Evolutionary conservation across 37 sponge, comb jelly and placozoan species (phyloP).

Genomic region (Diacarnus erythraeanus): DNA sequence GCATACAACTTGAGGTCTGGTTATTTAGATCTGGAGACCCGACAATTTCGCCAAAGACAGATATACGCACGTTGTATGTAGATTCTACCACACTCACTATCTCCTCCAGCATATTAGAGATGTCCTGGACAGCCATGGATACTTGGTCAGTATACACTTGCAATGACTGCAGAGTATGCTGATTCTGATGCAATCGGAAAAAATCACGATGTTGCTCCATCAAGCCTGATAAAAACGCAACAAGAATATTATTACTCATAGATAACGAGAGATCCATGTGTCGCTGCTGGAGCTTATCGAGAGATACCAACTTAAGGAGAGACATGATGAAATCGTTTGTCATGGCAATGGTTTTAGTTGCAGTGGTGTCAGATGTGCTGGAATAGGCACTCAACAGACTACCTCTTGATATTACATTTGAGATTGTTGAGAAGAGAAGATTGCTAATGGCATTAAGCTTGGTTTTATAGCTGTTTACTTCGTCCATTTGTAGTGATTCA

Average conservation of each 20-base stretch:
- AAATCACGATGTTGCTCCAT: background rate
- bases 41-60: background rate
- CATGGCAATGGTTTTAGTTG: background rate
- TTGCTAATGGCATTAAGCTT: background rate
- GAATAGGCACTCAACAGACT: background rate
- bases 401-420: background rate
- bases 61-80: background rate
- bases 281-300: constrained; percentile 23
- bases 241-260: constrained; percentile 6
- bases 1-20: background rate
- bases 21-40: background rate
- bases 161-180: constrained; percentile 2
- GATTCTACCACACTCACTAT: background rate
- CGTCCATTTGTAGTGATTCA: background rate
- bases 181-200: background rate
- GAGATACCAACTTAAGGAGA: background rate
- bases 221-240: background rate
- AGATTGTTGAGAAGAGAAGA: background rate
- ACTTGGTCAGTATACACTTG: background rate
- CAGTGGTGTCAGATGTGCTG: background rate
- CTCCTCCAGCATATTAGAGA: constrained; percentile 12
- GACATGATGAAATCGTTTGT: background rate
- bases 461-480: background rate
- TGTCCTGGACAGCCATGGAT: background rate
- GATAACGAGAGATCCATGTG: background rate